phyloP scores from a whole-genome alignment of 2,888 invertebrate species.

The Limenitis arthemis region DNA sequence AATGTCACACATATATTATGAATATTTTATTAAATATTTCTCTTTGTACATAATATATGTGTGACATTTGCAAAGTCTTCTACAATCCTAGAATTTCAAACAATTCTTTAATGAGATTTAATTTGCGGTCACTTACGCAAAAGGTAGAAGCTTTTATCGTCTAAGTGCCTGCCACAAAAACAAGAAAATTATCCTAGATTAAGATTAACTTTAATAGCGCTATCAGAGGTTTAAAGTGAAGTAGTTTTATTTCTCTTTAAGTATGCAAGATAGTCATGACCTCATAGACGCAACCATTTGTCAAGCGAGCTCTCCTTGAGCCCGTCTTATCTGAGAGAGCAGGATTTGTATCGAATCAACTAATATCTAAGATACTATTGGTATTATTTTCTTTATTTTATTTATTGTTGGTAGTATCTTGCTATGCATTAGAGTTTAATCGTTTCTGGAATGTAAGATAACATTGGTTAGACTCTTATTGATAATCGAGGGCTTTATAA shows the following conservation, averaged over 20 bases:
- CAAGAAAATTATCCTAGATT: conserved; percentile 8
- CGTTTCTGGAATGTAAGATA: not conserved
- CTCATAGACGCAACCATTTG: conserved; percentile 52
- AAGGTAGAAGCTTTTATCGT: conserved; percentile 2
- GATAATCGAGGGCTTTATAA: no score
- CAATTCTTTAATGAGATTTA: not conserved
- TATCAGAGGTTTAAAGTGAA: not conserved
- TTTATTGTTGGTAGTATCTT: not conserved
- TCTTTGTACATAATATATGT: no score
- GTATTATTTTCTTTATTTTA: not conserved
- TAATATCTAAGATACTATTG: conserved; percentile 35
- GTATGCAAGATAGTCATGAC: conserved; percentile 33
- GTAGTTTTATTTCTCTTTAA: conserved; percentile 8
- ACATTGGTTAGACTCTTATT: no score
- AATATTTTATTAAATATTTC: no score
- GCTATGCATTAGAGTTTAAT: not conserved
- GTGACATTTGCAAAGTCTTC: no score
- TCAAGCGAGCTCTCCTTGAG: conserved; percentile 56
- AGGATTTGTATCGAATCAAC: conserved; percentile 46
- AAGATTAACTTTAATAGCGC: conserved; percentile 12
- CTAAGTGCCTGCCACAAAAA: conserved; percentile 5
- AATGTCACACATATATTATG: no score
- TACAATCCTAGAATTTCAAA: no score
- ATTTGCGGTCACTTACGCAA: not conserved
- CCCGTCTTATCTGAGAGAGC: conserved; percentile 55